Evolutionary conservation across 2,888 invertebrate genomes (phyloP).

Genomic region (Lordiphosa fenestrarum): DNA sequence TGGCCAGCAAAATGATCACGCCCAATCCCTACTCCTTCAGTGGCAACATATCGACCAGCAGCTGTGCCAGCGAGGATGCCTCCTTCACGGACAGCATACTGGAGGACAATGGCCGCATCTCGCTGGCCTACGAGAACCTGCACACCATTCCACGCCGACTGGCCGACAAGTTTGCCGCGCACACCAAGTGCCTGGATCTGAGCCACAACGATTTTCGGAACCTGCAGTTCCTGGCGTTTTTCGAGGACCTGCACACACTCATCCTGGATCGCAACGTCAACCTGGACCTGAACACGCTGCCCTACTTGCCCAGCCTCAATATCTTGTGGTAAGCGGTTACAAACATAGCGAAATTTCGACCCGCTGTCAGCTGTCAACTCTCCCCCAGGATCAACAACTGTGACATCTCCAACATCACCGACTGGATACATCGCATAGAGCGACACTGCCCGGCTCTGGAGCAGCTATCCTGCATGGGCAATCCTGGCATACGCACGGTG

Average conservation of each 20-base stretch:
- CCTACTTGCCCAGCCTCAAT: constrained; percentile 86
- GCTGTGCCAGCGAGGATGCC: constrained; percentile 68
- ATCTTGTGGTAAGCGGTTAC: constrained; percentile 85
- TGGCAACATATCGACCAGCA: constrained; percentile 61
- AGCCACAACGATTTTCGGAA: constrained; percentile 89
- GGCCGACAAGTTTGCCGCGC: constrained; percentile 83
- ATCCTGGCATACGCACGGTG: constrained; percentile 87
- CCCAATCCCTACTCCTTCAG: constrained; percentile 63
- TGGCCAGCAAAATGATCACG: constrained; percentile 69
- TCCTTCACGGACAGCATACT: constrained; percentile 71
- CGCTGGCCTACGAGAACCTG: constrained; percentile 86
- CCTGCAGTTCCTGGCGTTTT: constrained; percentile 86
- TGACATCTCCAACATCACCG: constrained; percentile 84
- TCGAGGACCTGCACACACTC: constrained; percentile 87
- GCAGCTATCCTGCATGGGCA: constrained; percentile 89
- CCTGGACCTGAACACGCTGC: constrained; percentile 86
- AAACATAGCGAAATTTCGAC: too few relatives aligned
- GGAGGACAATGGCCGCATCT: constrained; percentile 83
- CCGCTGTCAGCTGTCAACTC: too few relatives aligned
- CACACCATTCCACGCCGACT: constrained; percentile 85
- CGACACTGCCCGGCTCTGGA: constrained; percentile 87
- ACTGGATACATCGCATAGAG: constrained; percentile 87
- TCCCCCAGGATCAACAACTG: constrained; percentile 84
- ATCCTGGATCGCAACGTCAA: constrained; percentile 91
- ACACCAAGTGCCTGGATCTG: constrained; percentile 85